phyloP scores from a whole-genome alignment of 2,797 vertebrate species.

The Acestrorhynchus altus region DNA sequence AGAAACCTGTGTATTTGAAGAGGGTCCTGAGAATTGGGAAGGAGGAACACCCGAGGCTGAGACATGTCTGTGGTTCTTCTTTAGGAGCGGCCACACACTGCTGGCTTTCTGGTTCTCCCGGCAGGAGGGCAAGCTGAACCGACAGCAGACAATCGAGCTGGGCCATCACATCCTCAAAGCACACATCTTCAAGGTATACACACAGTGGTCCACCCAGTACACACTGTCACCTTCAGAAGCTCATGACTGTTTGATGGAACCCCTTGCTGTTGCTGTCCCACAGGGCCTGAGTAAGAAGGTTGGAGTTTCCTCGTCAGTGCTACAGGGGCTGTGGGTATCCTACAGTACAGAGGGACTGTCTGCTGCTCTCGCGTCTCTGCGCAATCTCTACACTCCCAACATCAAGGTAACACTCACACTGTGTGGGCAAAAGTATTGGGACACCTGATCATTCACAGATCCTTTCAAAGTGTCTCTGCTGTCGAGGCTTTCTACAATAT shows the following conservation, averaged over 20 bases:
- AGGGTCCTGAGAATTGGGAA: background rate
- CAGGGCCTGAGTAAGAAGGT: slow-evolving; percentile 97
- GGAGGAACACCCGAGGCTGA: background rate
- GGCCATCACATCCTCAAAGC: slow-evolving; percentile 98
- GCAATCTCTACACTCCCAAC: slow-evolving; percentile 97
- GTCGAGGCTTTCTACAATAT: too few relatives aligned
- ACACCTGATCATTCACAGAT: too few relatives aligned
- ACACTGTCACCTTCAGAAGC: background rate
- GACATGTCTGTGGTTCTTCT: background rate
- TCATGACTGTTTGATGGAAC: background rate
- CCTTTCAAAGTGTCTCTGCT: too few relatives aligned
- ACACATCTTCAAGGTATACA: slow-evolving; percentile 94
- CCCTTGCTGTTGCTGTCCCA: background rate
- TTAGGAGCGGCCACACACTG: slow-evolving; percentile 93
- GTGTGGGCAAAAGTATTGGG: background rate
- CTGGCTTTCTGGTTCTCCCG: slow-evolving; percentile 98
- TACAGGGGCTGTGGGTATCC: slow-evolving; percentile 96
- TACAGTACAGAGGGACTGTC: slow-evolving; percentile 94
- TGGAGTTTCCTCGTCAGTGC: slow-evolving; percentile 93
- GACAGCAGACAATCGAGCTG: slow-evolving; percentile 94
- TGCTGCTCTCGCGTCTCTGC: slow-evolving; percentile 89
- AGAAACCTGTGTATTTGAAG: background rate
- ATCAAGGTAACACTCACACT: slow-evolving; percentile 85
- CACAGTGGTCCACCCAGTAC: slow-evolving; percentile 16
- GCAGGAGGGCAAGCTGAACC: slow-evolving; percentile 91